phyloP scores from a whole-genome alignment of 2,888 invertebrate species.

The Drosophila meridionalis region DNA sequence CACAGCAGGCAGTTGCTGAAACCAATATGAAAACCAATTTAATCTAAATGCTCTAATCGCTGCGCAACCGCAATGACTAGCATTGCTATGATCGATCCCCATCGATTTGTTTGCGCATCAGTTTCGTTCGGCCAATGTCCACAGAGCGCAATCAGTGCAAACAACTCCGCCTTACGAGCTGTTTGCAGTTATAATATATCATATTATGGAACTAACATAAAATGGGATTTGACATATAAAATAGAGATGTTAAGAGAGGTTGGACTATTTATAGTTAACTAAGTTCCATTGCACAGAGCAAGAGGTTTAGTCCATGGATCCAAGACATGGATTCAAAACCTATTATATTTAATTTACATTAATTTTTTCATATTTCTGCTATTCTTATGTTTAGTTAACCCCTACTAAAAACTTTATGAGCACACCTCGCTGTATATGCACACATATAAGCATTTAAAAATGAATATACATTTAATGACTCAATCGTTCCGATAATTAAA shows the following conservation, averaged over 20 bases:
- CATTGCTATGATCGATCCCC: constrained; percentile 56
- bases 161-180: constrained; percentile 26
- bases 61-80: constrained; percentile 57
- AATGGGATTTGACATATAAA: not conserved
- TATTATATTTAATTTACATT: too few relatives aligned
- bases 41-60: constrained; percentile 62
- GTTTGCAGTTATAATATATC: constrained; percentile 7
- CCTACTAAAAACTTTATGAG: not conserved
- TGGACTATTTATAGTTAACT: not conserved
- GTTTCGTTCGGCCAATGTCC: constrained; percentile 38
- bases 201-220: not conserved
- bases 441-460: constrained; percentile 20
- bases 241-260: not conserved
- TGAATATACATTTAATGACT: constrained; percentile 46
- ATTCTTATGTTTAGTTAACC: not conserved
- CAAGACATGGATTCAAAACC: too few relatives aligned
- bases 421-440: constrained; percentile 28
- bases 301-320: too few relatives aligned
- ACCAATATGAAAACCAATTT: constrained; percentile 34
- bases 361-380: not conserved
- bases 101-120: constrained; percentile 52
- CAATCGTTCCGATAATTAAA: constrained; percentile 59
- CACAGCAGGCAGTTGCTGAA: constrained; percentile 31
- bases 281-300: too few relatives aligned
- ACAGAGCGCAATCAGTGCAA: constrained; percentile 41